Conservation (phyloP, 2,797 vertebrate species). For the Lemur catta region DNA sequence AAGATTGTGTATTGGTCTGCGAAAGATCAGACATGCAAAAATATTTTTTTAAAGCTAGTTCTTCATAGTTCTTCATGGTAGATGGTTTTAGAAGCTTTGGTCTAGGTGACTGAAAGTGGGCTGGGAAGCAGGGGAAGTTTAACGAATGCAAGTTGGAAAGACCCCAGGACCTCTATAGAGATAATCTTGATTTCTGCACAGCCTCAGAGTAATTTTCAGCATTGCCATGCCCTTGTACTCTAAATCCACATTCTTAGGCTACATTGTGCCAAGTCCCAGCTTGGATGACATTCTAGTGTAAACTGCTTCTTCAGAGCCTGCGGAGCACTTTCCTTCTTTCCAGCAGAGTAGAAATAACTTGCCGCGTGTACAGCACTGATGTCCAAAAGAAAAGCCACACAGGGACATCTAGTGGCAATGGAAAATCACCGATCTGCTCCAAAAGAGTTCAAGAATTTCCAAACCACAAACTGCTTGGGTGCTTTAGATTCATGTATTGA, state of each 20-base stretch:
- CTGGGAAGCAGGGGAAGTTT: background rate
- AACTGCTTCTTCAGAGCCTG: slow-evolving; percentile 55
- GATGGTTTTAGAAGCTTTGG: background rate
- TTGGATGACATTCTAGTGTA: slow-evolving; percentile 23
- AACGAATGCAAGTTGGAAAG: background rate
- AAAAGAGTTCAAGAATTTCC: slow-evolving; percentile 53
- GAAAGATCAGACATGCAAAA: background rate
- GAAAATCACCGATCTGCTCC: slow-evolving; percentile 30
- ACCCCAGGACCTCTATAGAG: background rate
- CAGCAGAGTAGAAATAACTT: slow-evolving; percentile 53
- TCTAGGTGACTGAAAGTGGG: background rate
- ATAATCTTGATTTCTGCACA: background rate
- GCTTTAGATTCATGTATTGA: background rate
- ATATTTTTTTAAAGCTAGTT: background rate
- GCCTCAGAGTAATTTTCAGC: background rate
- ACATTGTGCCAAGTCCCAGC: background rate
- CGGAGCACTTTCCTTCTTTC: background rate
- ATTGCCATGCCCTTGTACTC: background rate
- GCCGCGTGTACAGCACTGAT: background rate
- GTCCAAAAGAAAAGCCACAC: slow-evolving; percentile 84
- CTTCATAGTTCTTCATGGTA: background rate
- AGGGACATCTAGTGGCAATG: slow-evolving; percentile 86
- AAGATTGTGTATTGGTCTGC: background rate
- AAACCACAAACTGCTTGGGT: background rate
- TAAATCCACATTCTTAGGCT: background rate